These are phyloP conservation scores for Phodopus roborovskii DNA, from an alignment of 2,113 vertebrate genomes.

Conservation along the genomic window DNA sequence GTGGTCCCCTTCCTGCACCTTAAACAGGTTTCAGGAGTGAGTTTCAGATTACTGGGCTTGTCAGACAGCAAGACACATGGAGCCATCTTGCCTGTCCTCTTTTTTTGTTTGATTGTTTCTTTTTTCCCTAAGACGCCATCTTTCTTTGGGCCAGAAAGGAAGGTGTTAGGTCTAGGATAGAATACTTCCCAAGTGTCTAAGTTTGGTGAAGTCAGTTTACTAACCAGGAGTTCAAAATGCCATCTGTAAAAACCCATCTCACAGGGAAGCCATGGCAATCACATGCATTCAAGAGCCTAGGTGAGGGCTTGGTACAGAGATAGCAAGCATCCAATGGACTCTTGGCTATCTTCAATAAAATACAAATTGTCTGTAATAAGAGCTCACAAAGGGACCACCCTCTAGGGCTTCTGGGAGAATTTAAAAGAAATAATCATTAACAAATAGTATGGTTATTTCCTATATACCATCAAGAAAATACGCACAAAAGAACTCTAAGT, in stretches of 20 bases:
- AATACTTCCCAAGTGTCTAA: background rate
- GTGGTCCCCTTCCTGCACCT: background rate
- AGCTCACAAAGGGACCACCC: background rate
- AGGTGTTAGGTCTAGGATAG: background rate
- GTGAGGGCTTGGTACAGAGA: background rate
- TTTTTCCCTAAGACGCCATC: background rate
- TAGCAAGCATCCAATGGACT: background rate
- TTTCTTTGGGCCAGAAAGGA: constrained; percentile 28
- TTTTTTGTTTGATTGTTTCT: background rate
- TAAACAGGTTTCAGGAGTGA: too few relatives aligned
- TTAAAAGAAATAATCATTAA: constrained; percentile 13
- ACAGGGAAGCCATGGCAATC: background rate
- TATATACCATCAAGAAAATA: background rate
- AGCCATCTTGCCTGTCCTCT: background rate
- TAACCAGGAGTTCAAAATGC: background rate
- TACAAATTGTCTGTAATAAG: background rate
- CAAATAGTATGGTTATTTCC: background rate
- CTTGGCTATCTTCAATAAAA: background rate
- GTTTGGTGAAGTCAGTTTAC: background rate
- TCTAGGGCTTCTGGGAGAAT: background rate
- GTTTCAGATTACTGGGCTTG: background rate
- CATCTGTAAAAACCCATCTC: background rate
- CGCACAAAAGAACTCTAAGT: background rate
- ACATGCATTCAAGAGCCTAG: background rate
- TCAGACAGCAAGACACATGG: background rate